phyloP scores from a whole-genome alignment of 2,797 vertebrate species.

The Cynodonichthys magdalenae region DNA sequence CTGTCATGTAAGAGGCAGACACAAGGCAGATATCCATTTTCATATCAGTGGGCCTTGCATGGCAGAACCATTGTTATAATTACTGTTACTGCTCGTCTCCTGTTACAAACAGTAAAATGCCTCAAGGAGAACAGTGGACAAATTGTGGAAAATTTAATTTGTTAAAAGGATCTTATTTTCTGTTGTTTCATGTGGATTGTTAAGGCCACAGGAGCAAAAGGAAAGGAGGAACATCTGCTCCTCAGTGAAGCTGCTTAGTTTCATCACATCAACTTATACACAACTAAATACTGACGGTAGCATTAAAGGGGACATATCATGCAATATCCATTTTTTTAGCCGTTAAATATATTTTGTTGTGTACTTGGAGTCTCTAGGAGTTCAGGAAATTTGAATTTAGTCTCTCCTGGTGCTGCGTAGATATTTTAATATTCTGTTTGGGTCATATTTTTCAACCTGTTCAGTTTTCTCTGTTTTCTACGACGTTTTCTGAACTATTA shows the following conservation, averaged over 20 bases:
- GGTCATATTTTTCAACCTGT: no score
- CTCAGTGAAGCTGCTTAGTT: slow-evolving; percentile 49
- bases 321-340: no score
- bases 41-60: slow-evolving; percentile 53
- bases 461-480: no score
- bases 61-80: slow-evolving; percentile 69
- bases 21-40: slow-evolving; percentile 76
- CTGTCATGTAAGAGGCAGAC: slow-evolving; percentile 42
- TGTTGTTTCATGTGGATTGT: slow-evolving; percentile 39
- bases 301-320: no score
- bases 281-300: neutral
- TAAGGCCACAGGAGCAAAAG: slow-evolving; percentile 6
- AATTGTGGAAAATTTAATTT: slow-evolving; percentile 61
- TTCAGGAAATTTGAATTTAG: no score
- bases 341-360: no score
- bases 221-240: slow-evolving; percentile 63
- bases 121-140: slow-evolving; percentile 53
- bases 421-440: no score
- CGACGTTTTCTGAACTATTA: no score
- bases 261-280: slow-evolving; percentile 44
- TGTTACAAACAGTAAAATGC: slow-evolving; percentile 61
- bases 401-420: no score
- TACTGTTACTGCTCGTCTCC: slow-evolving; percentile 60
- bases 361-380: no score
- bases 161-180: slow-evolving; percentile 53